phyloP scores from a whole-genome alignment of 2,888 invertebrate genomes.

The Incurvaria masculella region DNA sequence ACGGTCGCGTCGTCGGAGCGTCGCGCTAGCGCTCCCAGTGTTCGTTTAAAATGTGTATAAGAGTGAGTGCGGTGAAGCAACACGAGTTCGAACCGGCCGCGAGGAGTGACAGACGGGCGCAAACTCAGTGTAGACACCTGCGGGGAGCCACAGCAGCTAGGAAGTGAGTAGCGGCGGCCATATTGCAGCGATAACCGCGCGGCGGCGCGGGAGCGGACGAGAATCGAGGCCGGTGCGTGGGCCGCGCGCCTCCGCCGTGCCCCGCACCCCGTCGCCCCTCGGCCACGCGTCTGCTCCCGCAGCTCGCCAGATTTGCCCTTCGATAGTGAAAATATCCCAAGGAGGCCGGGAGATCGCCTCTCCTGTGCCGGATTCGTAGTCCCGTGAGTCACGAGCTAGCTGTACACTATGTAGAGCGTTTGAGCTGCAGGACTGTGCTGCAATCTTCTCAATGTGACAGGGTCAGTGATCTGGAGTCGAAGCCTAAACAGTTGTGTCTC shows the following conservation, averaged over 20 bases:
- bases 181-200: slow-evolving; percentile 59
- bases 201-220: slow-evolving; percentile 45
- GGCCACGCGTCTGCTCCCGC: slow-evolving; percentile 31
- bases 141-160: slow-evolving; percentile 54
- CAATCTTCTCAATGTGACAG: too few relatives aligned
- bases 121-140: slow-evolving; percentile 57
- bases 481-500: too few relatives aligned
- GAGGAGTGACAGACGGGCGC: slow-evolving; percentile 49
- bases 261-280: slow-evolving; percentile 30
- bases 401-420: too few relatives aligned
- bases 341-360: background rate
- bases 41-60: slow-evolving; percentile 59
- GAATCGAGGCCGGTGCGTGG: slow-evolving; percentile 59
- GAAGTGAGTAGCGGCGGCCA: slow-evolving; percentile 59
- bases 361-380: too few relatives aligned
- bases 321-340: background rate
- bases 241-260: slow-evolving; percentile 50
- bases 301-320: slow-evolving; percentile 12
- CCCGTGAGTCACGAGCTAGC: too few relatives aligned
- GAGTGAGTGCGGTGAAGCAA: slow-evolving; percentile 57
- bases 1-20: slow-evolving; percentile 60
- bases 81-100: slow-evolving; percentile 56
- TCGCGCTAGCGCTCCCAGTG: slow-evolving; percentile 56
- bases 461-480: too few relatives aligned
- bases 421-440: too few relatives aligned